These are phyloP conservation scores for Thryonomys swinderianus DNA, from an alignment of 2,113 vertebrate species.

Conservation along the genomic window DNA sequence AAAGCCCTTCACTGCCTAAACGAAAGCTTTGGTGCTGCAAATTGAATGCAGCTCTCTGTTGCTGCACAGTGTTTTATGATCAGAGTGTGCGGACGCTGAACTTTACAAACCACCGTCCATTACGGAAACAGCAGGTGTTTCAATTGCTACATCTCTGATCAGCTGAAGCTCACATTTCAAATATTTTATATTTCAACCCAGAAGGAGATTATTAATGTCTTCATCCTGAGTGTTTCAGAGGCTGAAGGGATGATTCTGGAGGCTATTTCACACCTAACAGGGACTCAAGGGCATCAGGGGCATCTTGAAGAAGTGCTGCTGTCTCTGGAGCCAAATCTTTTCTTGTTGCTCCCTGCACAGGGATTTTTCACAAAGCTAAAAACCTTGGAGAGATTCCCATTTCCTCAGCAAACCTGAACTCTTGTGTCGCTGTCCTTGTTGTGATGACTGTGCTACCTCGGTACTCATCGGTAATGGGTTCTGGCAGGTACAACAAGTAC, in stretches of 20 bases:
- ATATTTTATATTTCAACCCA: slow-evolving; percentile 53
- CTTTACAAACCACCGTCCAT: neutral
- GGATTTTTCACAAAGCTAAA: neutral
- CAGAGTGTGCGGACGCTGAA: neutral
- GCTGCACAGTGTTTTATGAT: neutral
- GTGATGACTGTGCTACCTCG: neutral
- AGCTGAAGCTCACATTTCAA: slow-evolving; percentile 54
- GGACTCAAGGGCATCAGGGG: neutral
- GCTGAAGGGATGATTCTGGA: neutral
- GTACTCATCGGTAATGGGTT: neutral
- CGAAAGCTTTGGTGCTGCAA: neutral
- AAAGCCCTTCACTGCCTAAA: neutral
- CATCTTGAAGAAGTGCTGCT: neutral
- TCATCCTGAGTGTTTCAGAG: neutral
- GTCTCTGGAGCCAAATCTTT: neutral
- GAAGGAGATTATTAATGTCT: slow-evolving; percentile 44
- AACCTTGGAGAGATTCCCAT: neutral
- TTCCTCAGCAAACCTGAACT: slow-evolving; percentile 20
- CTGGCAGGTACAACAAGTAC: neutral
- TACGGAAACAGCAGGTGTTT: slow-evolving; percentile 61
- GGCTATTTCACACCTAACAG: neutral
- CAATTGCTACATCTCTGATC: slow-evolving; percentile 35
- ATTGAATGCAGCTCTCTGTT: neutral
- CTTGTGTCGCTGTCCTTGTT: neutral
- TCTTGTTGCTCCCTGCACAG: neutral